Conservation (phyloP, 1,140 invertebrate species). For the Drosophila busckii region DNA sequence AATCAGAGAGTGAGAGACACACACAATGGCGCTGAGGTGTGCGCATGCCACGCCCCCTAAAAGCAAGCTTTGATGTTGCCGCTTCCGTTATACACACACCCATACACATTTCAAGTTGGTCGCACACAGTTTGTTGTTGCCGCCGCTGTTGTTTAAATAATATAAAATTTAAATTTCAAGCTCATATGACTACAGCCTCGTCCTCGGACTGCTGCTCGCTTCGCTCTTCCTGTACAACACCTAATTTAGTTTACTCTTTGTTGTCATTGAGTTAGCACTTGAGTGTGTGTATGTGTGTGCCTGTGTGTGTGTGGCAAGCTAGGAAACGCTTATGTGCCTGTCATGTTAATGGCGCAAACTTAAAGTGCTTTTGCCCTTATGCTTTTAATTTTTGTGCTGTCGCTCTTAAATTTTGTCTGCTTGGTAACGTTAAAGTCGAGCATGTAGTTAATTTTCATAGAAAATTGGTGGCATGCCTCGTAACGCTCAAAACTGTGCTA, state of each 20-base stretch:
- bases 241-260: conserved; percentile 57
- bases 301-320: not conserved
- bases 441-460: no score
- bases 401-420: no score
- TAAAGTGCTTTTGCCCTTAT: no score
- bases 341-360: no score
- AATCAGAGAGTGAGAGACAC: conserved; percentile 39
- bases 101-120: conserved; percentile 67
- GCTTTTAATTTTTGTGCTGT: no score
- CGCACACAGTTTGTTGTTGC: conserved; percentile 35
- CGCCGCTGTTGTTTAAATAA: conserved; percentile 22
- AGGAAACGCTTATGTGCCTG: no score
- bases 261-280: conserved; percentile 44
- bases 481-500: no score
- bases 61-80: conserved; percentile 69
- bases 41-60: conserved; percentile 8
- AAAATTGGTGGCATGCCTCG: no score
- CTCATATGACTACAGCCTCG: not conserved
- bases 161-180: conserved; percentile 43
- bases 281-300: not conserved
- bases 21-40: conserved; percentile 39
- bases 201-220: not conserved
- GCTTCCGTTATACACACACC: conserved; percentile 58
- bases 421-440: no score
- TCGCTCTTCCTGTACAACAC: conserved; percentile 12